Evolutionary conservation across 2,888 invertebrate species (phyloP).

Genomic region (Acanthosepion lycidas): DNA sequence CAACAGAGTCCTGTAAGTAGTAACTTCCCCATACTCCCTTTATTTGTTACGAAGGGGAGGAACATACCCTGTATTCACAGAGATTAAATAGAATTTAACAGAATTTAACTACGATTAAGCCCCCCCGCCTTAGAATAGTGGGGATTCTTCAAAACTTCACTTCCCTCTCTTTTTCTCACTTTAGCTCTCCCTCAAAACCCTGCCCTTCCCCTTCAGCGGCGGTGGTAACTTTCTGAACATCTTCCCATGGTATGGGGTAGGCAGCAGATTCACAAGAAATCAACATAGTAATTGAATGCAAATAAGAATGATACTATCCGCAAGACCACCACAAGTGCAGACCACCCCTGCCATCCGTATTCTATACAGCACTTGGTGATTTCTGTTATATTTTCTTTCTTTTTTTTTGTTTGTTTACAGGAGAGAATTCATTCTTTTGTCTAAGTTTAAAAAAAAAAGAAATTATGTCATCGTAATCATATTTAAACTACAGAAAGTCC

Average conservation of each 20-base stretch:
- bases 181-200: not conserved
- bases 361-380: not conserved
- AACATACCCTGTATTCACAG: not conserved
- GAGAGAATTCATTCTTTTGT: not conserved
- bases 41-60: not conserved
- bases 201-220: no score
- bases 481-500: no score
- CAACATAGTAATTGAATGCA: not conserved
- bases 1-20: conserved; percentile 13
- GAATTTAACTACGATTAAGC: not conserved
- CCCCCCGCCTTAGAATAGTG: not conserved
- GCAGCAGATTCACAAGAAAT: not conserved
- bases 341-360: not conserved
- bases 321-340: conserved; percentile 16
- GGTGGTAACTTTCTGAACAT: conserved; percentile 17
- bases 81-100: no score
- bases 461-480: not conserved
- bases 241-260: not conserved
- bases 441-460: not conserved
- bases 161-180: not conserved
- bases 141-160: not conserved
- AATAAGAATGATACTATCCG: not conserved
- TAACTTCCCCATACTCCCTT: not conserved
- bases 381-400: not conserved
- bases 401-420: not conserved